These are phyloP conservation scores for Theristus sp. DNA, from an alignment of 2,888 invertebrate species.

Conservation along the genomic window DNA sequence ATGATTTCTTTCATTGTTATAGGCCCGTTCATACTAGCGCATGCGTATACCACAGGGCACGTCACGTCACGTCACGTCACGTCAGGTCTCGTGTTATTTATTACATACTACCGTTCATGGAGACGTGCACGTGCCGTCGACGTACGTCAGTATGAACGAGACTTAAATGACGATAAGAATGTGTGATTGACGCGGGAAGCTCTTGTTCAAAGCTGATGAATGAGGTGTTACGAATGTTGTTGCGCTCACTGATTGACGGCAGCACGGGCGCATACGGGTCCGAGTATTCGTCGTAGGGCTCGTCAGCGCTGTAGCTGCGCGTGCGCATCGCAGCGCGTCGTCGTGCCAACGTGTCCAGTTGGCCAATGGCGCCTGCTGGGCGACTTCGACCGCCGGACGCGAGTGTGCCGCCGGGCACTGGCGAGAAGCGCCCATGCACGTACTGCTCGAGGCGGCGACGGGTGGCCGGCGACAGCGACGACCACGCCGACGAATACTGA, in stretches of 20 bases:
- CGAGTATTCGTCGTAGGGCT: not conserved
- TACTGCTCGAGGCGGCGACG: slow-evolving; percentile 9
- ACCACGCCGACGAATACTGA: slow-evolving; percentile 7
- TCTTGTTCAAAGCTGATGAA: too few species aligned
- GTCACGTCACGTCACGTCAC: too few species aligned
- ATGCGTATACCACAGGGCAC: too few species aligned
- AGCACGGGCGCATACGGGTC: not conserved
- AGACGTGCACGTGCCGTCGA: too few species aligned
- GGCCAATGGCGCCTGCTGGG: not conserved
- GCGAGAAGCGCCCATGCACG: not conserved
- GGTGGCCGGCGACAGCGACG: slow-evolving; percentile 8
- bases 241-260: not conserved
- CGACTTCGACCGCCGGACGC: not conserved
- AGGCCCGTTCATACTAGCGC: too few species aligned
- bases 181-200: too few species aligned
- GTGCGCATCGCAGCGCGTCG: not conserved
- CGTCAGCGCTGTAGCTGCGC: slow-evolving; percentile 6
- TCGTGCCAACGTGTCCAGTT: not conserved
- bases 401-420: not conserved
- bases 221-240: too few species aligned
- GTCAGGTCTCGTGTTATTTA: too few species aligned
- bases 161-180: too few species aligned
- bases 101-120: too few species aligned
- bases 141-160: too few species aligned
- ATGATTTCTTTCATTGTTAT: too few species aligned